Base-by-base conservation (phyloP, 1,140 invertebrate species). In the Patella vulgata region DNA sequence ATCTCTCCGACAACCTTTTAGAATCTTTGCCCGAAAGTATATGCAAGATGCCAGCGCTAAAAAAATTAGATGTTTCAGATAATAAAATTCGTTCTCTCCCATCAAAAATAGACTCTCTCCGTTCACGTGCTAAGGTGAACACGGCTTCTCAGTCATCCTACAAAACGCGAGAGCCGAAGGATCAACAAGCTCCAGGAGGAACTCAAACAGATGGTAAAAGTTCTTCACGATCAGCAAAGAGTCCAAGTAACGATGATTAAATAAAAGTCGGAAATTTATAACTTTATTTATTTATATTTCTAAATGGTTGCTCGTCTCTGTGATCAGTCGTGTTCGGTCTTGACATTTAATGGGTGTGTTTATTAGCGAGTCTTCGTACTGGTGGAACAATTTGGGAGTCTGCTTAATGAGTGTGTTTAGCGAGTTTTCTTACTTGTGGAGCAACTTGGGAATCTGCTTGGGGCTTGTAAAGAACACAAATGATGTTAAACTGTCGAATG, bases 51-150 rank as follows among this genome's bases (percentile, higher is more conserved):
- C 64, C 74, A 0, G 43, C 62, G 1, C 57, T 84, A 2, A 62
- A 61, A n/a, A 60, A 78, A n/a, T 53, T 84, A 2, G 70, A 82
- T 60, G 62, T 78, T 12, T 75, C 79, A 1, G 72, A 83, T 59
- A 84, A 84, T 70, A 77, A 78, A 59, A 70, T 84, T 39, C 71
- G 64, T 31, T 44, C 54, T 1, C 77, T 78, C 31, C 80, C 81
- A 11, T 39, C 48, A 12, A 78, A 74, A 39, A 57, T 82, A 25
- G 80, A 80, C 25, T 58, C 57, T 36, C 54, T 83, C 27, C 62
- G 65, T 17, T 59, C 70, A 28, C 59, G 63, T 30, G 74, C 67
- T 25, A 69, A 61, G 11, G 66, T 81, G 1, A 70, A 63, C 27
- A 56, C 51, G 17, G 68, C 65, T n/a, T 52, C 51, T 9, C 73